phyloP scores from a whole-genome alignment of 2,113 vertebrate species.

The Protomyctophum bolini region DNA sequence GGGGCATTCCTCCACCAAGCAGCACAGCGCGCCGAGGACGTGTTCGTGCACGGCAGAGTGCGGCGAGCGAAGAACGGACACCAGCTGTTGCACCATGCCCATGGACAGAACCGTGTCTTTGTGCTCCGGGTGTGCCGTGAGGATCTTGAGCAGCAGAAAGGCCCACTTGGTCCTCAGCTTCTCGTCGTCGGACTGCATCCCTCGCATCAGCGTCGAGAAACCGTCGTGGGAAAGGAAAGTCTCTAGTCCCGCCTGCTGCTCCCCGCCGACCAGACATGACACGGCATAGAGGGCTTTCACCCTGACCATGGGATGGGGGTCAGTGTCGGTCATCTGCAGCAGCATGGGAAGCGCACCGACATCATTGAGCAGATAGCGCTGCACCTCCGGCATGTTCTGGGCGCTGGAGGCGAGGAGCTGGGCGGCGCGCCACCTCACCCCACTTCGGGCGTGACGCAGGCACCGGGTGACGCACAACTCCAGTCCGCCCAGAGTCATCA shows the following conservation, averaged over 20 bases:
- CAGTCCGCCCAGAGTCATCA: conserved; percentile 89
- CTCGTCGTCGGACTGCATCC: conserved; percentile 87
- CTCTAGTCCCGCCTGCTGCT: conserved; percentile 84
- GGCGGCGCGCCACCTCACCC: conserved; percentile 86
- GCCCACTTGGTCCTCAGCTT: conserved; percentile 89
- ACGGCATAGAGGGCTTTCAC: conserved; percentile 91
- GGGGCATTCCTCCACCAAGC: conserved; percentile 87
- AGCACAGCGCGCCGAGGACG: conserved; percentile 85
- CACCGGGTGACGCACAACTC: conserved; percentile 82
- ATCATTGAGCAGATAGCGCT: conserved; percentile 81
- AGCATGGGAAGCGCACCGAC: conserved; percentile 79
- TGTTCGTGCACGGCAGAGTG: conserved; percentile 81
- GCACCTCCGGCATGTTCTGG: conserved; percentile 90
- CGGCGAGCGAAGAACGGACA: conserved; percentile 75
- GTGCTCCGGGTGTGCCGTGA: conserved; percentile 85
- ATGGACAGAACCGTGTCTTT: conserved; percentile 88
- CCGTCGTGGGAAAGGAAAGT: conserved; percentile 86
- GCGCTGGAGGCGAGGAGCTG: conserved; percentile 86
- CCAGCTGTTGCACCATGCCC: conserved; percentile 91
- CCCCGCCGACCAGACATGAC: conserved; percentile 89
- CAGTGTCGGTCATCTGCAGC: conserved; percentile 84
- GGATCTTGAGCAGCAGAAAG: conserved; percentile 88
- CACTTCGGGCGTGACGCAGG: conserved; percentile 77
- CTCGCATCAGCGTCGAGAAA: conserved; percentile 89
- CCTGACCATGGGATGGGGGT: conserved; percentile 79